A percentile compares a stretch with the other conserved stretches of the same genome.
Conservation (phyloP, 2,888 invertebrate genomes). For the Patella depressa region DNA sequence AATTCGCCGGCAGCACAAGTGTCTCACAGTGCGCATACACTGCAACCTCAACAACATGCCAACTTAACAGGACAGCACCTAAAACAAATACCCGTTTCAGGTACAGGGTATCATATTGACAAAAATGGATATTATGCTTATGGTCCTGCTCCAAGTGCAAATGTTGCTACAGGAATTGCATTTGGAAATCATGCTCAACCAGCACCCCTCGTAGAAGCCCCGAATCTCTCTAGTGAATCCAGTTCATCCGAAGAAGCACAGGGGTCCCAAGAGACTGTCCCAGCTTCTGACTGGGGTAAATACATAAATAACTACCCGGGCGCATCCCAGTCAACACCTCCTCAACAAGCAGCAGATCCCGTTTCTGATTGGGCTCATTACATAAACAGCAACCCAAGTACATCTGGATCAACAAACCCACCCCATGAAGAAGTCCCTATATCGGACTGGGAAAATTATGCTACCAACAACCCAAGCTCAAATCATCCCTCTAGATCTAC, state of each 20-base stretch:
- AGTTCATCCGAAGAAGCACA: no score
- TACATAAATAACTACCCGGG: neutral
- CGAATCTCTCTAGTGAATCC: neutral
- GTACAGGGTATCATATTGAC: neutral
- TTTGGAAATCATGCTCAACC: neutral
- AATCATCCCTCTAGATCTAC: neutral
- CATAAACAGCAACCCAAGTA: no score
- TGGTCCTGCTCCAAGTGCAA: neutral
- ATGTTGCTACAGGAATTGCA: neutral
- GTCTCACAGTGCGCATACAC: neutral
- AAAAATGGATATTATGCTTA: no score
- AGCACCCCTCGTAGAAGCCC: neutral
- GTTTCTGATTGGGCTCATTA: neutral
- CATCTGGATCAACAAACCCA: no score
- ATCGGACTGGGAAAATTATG: neutral
- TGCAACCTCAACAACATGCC: neutral
- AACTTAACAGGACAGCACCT: no score
- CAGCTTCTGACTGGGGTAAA: neutral
- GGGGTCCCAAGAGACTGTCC: neutral
- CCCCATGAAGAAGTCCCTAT: neutral
- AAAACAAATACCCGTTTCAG: no score
- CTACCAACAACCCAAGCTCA: neutral
- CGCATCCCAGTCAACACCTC: neutral
- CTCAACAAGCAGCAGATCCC: neutral
- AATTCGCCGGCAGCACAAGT: neutral